Evolutionary conservation across 2,888 invertebrate species (phyloP).

Genomic region (Abrostola tripartita): DNA sequence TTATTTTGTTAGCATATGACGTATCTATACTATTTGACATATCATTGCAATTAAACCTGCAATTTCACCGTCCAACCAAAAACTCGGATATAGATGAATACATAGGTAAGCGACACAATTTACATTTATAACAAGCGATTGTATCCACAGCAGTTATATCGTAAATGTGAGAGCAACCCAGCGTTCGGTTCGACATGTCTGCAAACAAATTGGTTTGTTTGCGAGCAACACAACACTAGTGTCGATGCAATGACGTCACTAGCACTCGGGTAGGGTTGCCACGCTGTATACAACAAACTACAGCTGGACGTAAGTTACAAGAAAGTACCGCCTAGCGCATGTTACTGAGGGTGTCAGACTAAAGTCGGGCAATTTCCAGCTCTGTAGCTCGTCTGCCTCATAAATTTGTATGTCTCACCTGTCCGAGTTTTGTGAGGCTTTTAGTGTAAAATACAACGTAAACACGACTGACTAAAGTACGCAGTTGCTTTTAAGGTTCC

Average conservation of each 20-base stretch:
- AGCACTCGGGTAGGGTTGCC: conserved; percentile 28
- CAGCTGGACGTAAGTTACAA: background rate
- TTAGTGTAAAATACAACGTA: background rate
- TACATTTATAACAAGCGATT: conserved; percentile 24
- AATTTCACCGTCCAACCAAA: background rate
- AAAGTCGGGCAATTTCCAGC: background rate
- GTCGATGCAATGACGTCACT: conserved; percentile 42
- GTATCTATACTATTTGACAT: no score
- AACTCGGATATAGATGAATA: background rate
- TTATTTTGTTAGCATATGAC: no score
- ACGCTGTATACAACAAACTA: conserved; percentile 1
- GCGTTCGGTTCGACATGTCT: conserved; percentile 38
- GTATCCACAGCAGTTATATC: conserved; percentile 28
- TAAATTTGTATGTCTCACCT: conserved; percentile 2
- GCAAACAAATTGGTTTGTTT: conserved; percentile 55
- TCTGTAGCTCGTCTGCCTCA: background rate
- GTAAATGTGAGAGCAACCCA: conserved; percentile 35
- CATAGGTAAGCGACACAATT: conserved; percentile 12
- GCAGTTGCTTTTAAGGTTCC: no score
- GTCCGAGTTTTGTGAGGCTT: conserved; percentile 5
- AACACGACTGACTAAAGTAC: no score
- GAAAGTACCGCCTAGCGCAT: background rate
- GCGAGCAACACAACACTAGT: conserved; percentile 34
- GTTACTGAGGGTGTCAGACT: background rate
- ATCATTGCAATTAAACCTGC: background rate